These are phyloP conservation scores for Bujurquina vittata DNA, from an alignment of 2,113 vertebrate species.

Conservation along the genomic window DNA sequence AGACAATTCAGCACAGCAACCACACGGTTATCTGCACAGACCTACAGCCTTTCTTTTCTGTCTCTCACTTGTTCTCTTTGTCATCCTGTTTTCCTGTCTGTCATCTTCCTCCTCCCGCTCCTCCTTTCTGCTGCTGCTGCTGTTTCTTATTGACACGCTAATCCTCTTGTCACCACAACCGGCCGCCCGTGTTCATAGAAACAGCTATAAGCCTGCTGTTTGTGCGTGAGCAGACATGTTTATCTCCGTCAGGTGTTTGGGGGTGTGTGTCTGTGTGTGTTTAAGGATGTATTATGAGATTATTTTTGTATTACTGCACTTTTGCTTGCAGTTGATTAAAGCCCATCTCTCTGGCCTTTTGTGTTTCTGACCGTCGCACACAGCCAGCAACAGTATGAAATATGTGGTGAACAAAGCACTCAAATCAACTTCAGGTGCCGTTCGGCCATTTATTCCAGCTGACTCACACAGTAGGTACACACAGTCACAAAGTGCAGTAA, in stretches of 20 bases:
- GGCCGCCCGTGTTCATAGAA: slow-evolving; percentile 34
- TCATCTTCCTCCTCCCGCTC: background rate
- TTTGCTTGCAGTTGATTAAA: background rate
- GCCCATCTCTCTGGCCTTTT: background rate
- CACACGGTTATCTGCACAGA: background rate
- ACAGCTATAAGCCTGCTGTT: slow-evolving; percentile 26
- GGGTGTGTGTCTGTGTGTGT: background rate
- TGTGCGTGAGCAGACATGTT: slow-evolving; percentile 10
- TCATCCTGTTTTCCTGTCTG: background rate
- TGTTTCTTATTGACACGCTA: slow-evolving; percentile 47
- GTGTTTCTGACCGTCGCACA: background rate
- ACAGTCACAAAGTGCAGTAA: background rate
- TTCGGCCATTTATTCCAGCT: background rate
- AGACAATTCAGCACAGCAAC: background rate
- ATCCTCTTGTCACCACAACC: slow-evolving; percentile 62
- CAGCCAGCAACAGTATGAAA: background rate
- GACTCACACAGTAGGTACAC: accelerated
- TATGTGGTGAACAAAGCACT: background rate
- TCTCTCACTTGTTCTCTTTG: background rate
- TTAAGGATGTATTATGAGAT: background rate
- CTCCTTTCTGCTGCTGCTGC: slow-evolving; percentile 10
- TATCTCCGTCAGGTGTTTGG: slow-evolving; percentile 25
- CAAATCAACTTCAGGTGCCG: background rate
- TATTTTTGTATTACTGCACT: background rate
- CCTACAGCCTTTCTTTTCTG: background rate